Percentiles rank a stretch among this genome's conserved stretches.
These are phyloP conservation scores for Pteropus rufus DNA, from an alignment of 2,797 vertebrate species.

Conservation along the genomic window DNA sequence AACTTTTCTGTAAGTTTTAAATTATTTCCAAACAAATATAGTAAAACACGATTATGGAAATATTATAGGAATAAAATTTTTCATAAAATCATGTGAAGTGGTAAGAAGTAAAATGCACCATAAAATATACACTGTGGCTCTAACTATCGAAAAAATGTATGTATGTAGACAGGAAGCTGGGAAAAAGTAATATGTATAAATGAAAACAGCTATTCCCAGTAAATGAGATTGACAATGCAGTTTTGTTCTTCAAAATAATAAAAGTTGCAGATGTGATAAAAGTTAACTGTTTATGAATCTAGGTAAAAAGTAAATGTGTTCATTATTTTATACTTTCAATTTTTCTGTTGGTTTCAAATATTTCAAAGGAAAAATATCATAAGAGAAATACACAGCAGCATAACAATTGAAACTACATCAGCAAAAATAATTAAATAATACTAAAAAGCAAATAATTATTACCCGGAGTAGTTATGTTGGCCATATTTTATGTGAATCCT, in stretches of 20 bases:
- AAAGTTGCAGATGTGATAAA: not conserved
- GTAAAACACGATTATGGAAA: not conserved
- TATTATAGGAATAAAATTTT: not conserved
- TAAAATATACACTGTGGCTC: not conserved
- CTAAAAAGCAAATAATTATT: not conserved
- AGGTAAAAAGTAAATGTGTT: not conserved
- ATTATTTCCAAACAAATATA: not conserved
- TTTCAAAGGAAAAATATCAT: not conserved
- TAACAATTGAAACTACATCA: slow-evolving; percentile 19
- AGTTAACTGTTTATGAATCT: not conserved
- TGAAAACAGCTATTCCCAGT: not conserved
- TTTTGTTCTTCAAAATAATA: not conserved
- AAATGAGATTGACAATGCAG: not conserved
- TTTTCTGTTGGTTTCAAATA: not conserved
- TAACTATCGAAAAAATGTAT: not conserved
- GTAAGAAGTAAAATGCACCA: not conserved
- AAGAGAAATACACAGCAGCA: not conserved
- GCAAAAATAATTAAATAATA: not conserved
- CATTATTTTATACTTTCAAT: not conserved
- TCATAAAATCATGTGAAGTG: not conserved
- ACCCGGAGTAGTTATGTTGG: not conserved
- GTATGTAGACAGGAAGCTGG: not conserved
- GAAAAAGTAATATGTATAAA: not conserved
- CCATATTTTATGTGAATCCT: not conserved
- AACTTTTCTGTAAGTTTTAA: not conserved